Conservation (phyloP, 2,888 invertebrate species). For the Himalopsyche japonica region DNA sequence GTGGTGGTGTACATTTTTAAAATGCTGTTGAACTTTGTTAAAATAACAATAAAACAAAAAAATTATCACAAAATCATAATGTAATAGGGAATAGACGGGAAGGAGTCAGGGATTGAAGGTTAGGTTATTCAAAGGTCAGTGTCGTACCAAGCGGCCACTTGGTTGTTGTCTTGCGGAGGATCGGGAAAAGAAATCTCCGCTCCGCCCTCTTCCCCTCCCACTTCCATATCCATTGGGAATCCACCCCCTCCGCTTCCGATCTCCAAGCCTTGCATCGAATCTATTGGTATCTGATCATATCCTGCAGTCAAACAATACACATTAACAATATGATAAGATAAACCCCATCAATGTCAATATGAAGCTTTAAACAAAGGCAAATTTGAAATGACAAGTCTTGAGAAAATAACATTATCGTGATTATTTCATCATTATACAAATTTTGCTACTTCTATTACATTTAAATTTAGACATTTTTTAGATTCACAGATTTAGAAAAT, state of each 20-base stretch:
- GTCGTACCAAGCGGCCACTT: conserved; percentile 96
- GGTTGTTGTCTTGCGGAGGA: conserved; percentile 88
- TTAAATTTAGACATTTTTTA: too few species aligned
- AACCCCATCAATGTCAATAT: too few species aligned
- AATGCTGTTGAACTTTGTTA: background rate
- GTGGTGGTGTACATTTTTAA: background rate
- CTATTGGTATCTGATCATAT: conserved; percentile 97
- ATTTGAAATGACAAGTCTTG: too few species aligned
- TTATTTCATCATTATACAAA: too few species aligned
- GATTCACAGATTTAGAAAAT: too few species aligned
- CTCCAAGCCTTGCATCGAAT: conserved; percentile 93
- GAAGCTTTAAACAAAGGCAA: too few species aligned
- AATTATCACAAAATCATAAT: conserved; percentile 36
- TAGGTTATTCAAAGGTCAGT: conserved; percentile 77
- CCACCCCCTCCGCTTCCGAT: conserved; percentile 70
- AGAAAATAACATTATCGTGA: too few species aligned
- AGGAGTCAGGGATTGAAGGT: background rate
- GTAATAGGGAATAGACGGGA: conserved; percentile 6
- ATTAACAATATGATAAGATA: conserved; percentile 41
- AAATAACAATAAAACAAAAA: background rate
- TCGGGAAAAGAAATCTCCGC: conserved; percentile 80
- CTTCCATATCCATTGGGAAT: conserved; percentile 90
- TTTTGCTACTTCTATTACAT: too few species aligned
- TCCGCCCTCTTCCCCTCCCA: conserved; percentile 75
- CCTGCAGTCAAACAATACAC: conserved; percentile 59